phyloP scores from a whole-genome alignment of 2,888 invertebrate genomes.

The Coenonympha glycerion region DNA sequence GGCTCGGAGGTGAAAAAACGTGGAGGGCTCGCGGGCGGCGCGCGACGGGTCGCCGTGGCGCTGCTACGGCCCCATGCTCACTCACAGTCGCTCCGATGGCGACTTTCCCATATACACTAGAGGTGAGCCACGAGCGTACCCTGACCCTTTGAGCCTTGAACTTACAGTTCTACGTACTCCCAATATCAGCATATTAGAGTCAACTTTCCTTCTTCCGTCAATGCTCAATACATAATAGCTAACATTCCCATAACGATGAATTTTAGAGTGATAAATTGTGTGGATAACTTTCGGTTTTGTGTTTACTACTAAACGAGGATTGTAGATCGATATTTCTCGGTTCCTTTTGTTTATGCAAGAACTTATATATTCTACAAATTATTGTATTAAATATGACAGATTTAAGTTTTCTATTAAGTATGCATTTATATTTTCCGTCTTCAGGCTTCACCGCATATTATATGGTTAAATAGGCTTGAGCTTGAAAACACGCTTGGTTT shows the following conservation, averaged over 20 bases:
- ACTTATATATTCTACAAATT: constrained; percentile 2
- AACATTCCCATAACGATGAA: background rate
- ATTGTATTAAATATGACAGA: constrained; percentile 6
- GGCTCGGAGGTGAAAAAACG: constrained; percentile 66
- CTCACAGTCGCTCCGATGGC: constrained; percentile 89
- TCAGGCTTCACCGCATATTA: constrained; percentile 59
- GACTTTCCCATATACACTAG: constrained; percentile 88
- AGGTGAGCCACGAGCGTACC: constrained; percentile 81
- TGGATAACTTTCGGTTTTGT: background rate
- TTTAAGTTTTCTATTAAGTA: constrained; percentile 16
- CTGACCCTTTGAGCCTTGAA: constrained; percentile 12
- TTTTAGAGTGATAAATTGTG: background rate
- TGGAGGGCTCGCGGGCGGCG: constrained; percentile 73
- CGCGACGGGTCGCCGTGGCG: constrained; percentile 75
- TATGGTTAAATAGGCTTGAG: constrained; percentile 57
- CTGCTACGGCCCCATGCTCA: constrained; percentile 84
- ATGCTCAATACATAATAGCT: background rate
- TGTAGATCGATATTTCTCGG: background rate
- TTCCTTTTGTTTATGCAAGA: constrained; percentile 1
- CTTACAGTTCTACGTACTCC: constrained; percentile 1
- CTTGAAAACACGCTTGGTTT: constrained; percentile 62
- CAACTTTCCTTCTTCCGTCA: background rate
- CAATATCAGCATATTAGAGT: background rate
- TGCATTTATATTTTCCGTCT: constrained; percentile 27
- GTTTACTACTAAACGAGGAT: background rate